Conservation (phyloP, 2,888 invertebrate genomes). For the Troilus luridus region DNA sequence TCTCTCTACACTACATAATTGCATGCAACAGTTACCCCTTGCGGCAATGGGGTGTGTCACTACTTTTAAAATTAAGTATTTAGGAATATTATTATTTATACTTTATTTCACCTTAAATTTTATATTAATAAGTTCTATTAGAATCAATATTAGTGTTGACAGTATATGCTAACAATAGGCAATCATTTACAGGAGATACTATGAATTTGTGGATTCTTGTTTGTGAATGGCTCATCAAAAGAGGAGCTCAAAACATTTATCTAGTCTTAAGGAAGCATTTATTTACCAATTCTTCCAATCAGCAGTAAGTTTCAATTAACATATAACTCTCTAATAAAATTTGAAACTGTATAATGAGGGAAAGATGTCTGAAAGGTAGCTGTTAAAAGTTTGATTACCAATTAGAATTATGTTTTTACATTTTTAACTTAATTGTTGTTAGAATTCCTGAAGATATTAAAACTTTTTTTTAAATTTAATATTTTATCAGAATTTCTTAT, state of each 20-base stretch:
- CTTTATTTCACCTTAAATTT: not conserved
- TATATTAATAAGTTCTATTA: not conserved
- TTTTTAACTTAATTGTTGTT: no score
- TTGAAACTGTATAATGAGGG: not conserved
- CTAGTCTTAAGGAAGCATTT: not conserved
- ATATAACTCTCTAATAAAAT: not conserved
- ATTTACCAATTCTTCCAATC: constrained; percentile 22
- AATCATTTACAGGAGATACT: constrained; percentile 3
- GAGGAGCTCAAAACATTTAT: constrained; percentile 36
- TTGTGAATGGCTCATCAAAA: constrained; percentile 25
- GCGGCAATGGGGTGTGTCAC: not conserved
- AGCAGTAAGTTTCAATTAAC: not conserved
- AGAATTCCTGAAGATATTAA: no score
- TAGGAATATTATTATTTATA: not conserved
- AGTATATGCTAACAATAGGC: not conserved
- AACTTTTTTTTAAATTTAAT: no score
- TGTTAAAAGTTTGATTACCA: no score
- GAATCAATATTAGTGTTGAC: not conserved
- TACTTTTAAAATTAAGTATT: not conserved
- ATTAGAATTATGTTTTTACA: no score
- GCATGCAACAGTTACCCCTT: no score
- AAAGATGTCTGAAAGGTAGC: no score
- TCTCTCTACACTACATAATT: no score
- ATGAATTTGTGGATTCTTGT: not conserved
- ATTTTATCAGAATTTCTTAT: no score